phyloP scores from a whole-genome alignment of 2,113 vertebrate genomes.

The Diphyllodes magnificus region DNA sequence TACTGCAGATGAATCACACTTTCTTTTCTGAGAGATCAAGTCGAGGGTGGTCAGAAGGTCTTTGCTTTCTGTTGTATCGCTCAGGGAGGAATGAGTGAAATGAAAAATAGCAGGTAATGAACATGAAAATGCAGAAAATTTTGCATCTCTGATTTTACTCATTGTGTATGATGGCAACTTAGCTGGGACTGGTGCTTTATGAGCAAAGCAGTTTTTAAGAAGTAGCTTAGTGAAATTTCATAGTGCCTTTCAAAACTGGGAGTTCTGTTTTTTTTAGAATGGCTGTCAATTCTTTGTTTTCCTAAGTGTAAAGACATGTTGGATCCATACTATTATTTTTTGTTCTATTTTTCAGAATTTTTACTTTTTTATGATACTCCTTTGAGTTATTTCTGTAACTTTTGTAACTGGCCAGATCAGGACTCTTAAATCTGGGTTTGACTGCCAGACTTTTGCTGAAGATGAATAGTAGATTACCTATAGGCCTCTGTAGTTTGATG shows the following conservation, averaged over 20 bases:
- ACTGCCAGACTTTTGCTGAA: not conserved
- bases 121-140: not conserved
- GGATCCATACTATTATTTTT: not conserved
- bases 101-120: not conserved
- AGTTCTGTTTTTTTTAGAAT: not conserved
- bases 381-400: not conserved
- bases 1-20: not conserved
- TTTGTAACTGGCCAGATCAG: not conserved
- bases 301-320: not conserved
- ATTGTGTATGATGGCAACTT: not conserved
- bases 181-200: not conserved
- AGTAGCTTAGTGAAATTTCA: not conserved
- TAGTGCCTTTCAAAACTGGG: not conserved
- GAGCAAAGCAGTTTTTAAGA: not conserved
- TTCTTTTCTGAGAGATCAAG: not conserved
- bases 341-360: accelerated
- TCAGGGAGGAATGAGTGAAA: not conserved
- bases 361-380: not conserved
- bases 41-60: not conserved
- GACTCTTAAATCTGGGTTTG: not conserved
- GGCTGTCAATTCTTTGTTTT: not conserved
- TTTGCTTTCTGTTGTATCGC: not conserved
- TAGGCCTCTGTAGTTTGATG: not conserved
- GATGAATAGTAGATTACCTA: not conserved
- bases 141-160: not conserved